Percentiles rank a stretch among this genome's conserved stretches.
These are phyloP conservation scores for Limenitis arthemis DNA, from an alignment of 2,888 invertebrate species.

Conservation along the genomic window DNA sequence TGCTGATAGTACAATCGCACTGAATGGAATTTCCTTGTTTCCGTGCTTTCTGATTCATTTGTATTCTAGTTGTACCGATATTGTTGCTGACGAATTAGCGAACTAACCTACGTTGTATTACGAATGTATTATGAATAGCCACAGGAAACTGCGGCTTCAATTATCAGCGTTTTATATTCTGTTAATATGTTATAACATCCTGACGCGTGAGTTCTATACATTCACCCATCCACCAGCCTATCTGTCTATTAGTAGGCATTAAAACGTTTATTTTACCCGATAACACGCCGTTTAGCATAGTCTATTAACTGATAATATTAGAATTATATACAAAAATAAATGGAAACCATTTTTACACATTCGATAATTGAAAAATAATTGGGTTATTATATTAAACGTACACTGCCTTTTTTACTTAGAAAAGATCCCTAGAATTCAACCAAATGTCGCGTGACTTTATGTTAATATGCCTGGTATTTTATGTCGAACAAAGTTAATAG, in stretches of 20 bases:
- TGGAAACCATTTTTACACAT: no score
- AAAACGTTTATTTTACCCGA: neutral
- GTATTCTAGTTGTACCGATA: slow-evolving; percentile 41
- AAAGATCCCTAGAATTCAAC: slow-evolving; percentile 7
- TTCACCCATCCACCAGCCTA: neutral
- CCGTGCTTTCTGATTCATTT: slow-evolving; percentile 63
- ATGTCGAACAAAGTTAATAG: slow-evolving; percentile 38
- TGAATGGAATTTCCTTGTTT: slow-evolving; percentile 59
- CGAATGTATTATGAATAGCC: slow-evolving; percentile 30
- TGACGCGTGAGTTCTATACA: slow-evolving; percentile 14
- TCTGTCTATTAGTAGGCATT: neutral
- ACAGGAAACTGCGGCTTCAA: slow-evolving; percentile 44
- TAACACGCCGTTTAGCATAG: no score
- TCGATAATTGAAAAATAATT: no score
- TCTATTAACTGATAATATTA: no score
- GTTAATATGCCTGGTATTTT: slow-evolving; percentile 38
- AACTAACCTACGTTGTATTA: slow-evolving; percentile 38
- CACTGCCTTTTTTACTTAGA: no score
- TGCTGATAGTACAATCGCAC: slow-evolving; percentile 35
- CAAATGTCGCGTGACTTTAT: slow-evolving; percentile 35
- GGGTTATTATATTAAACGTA: no score
- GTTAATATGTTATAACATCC: slow-evolving; percentile 24
- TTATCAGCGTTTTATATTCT: slow-evolving; percentile 28
- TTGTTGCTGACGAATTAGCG: slow-evolving; percentile 35
- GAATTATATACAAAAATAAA: no score